Percentiles rank a stretch among this genome's conserved stretches.
Evolutionary conservation across 2,113 vertebrate genomes (phyloP).

Genomic region (Urocolius indicus): DNA sequence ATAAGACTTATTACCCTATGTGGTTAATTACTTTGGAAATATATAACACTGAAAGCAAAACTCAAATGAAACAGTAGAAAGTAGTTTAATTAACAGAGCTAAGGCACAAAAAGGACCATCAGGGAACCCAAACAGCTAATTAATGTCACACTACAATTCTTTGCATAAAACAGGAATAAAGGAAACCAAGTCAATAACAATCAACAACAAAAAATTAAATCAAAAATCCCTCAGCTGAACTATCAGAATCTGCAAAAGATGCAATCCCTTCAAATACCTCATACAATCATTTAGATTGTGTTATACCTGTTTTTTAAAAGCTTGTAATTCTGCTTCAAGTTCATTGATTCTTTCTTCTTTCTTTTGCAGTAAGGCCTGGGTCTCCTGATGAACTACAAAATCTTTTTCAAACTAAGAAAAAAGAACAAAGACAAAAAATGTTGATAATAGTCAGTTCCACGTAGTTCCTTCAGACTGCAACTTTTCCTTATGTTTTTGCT

Average conservation of each 20-base stretch:
- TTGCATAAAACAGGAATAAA: constrained; percentile 35
- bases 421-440: neutral
- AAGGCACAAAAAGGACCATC: constrained; percentile 35
- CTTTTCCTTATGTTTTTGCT: neutral
- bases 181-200: constrained; percentile 24
- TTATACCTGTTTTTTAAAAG: constrained; percentile 91
- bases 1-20: constrained; percentile 68
- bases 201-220: neutral
- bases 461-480: neutral
- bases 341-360: constrained; percentile 88
- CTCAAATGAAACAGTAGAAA: constrained; percentile 61
- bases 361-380: constrained; percentile 87
- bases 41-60: constrained; percentile 66
- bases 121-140: constrained; percentile 40
- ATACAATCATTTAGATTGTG: neutral
- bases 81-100: constrained; percentile 62
- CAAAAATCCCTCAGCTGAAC: neutral
- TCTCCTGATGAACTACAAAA: constrained; percentile 90
- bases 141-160: constrained; percentile 34
- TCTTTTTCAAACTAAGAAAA: constrained; percentile 91
- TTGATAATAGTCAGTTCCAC: neutral
- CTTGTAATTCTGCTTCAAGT: constrained; percentile 88
- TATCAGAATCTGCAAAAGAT: neutral
- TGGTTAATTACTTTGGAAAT: constrained; percentile 78
- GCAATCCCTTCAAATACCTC: neutral